Conservation (phyloP, 2,797 vertebrate genomes). For the Microcaecilia unicolor region DNA sequence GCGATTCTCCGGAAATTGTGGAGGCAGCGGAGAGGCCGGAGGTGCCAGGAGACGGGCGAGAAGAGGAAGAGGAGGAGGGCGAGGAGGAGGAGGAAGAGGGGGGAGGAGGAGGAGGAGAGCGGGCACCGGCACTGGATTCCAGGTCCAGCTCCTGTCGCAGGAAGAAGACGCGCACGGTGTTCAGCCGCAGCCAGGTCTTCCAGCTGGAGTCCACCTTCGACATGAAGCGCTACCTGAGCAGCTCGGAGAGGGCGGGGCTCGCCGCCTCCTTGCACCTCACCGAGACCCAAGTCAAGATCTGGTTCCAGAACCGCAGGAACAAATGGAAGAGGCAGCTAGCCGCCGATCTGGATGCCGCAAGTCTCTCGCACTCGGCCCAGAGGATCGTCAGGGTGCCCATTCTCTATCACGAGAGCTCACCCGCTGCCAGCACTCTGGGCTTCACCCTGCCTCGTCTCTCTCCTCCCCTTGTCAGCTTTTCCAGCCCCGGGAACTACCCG, state of each 20-base stretch:
- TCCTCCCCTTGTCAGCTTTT: slow-evolving; percentile 53
- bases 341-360: slow-evolving; percentile 70
- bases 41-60: slow-evolving; percentile 32
- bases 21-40: slow-evolving; percentile 54
- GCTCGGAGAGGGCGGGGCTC: slow-evolving; percentile 64
- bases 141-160: slow-evolving; percentile 57
- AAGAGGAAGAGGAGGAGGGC: slow-evolving; percentile 8
- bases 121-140: not conserved
- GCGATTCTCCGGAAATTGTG: slow-evolving; percentile 65
- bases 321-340: slow-evolving; percentile 85
- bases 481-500: slow-evolving; percentile 64
- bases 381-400: slow-evolving; percentile 83
- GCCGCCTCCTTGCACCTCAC: slow-evolving; percentile 67
- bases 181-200: slow-evolving; percentile 83
- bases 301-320: slow-evolving; percentile 82
- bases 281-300: slow-evolving; percentile 83
- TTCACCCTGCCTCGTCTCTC: slow-evolving; percentile 59
- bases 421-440: slow-evolving; percentile 48
- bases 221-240: slow-evolving; percentile 75
- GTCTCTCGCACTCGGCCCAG: slow-evolving; percentile 64
- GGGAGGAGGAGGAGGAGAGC: slow-evolving; percentile 8
- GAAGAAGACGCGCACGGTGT: slow-evolving; percentile 84
- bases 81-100: slow-evolving; percentile 10
- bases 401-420: slow-evolving; percentile 76
- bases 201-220: slow-evolving; percentile 91